These are phyloP conservation scores for Chloropsis cyanopogon DNA, from an alignment of 2,113 vertebrate genomes.

Conservation along the genomic window DNA sequence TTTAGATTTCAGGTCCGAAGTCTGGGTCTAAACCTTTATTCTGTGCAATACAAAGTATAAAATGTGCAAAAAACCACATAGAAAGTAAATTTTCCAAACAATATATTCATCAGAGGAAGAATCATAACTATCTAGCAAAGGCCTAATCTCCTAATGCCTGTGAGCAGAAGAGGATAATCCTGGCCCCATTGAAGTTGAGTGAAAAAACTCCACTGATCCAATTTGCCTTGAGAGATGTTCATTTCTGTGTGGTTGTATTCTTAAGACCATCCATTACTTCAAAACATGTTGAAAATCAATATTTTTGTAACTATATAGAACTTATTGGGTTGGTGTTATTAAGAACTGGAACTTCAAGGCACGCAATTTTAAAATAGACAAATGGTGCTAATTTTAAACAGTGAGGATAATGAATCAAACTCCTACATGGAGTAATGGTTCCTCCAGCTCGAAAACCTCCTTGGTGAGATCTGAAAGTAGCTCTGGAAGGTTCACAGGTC, in stretches of 20 bases:
- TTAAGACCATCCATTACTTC: slow-evolving; percentile 2
- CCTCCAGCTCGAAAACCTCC: neutral
- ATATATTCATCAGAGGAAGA: neutral
- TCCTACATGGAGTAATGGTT: neutral
- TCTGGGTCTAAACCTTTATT: neutral
- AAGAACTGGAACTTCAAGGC: slow-evolving; percentile 5
- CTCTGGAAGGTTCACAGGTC: neutral
- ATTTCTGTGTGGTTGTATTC: neutral
- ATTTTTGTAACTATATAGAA: slow-evolving; percentile 13
- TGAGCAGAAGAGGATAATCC: neutral
- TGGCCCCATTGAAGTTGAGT: neutral
- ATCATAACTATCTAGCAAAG: neutral
- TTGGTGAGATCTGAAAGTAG: neutral
- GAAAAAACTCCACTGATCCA: neutral
- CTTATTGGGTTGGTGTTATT: neutral
- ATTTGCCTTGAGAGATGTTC: neutral
- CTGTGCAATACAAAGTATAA: neutral
- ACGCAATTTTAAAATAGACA: slow-evolving; percentile 18
- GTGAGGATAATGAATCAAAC: neutral
- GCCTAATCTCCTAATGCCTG: neutral
- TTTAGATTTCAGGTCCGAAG: neutral
- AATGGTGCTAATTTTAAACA: slow-evolving; percentile 2
- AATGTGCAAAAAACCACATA: neutral
- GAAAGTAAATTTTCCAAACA: neutral
- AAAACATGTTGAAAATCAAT: slow-evolving; percentile 35